Evolutionary conservation across 2,797 vertebrate species (phyloP), one percentile per base, ranked within the genome.

Genomic region (Trichosurus vulpecula): DNA sequence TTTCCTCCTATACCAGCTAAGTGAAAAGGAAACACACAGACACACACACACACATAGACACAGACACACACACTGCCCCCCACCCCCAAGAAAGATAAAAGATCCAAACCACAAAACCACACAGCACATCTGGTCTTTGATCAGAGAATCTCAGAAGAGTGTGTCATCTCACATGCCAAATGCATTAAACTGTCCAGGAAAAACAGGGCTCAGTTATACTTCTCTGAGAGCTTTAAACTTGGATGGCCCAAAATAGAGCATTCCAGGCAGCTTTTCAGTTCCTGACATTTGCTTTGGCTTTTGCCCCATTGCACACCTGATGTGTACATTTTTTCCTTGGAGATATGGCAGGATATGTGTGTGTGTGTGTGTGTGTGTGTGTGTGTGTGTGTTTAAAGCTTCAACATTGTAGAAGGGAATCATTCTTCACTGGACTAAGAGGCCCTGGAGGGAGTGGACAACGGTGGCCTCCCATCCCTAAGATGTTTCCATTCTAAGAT

Each of bases 111-210:
- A 87, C 10, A 13, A 89, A 51, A 94, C 16, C 41, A n/a, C 51
- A n/a, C 61, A 74, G 90, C 74, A 94, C 90, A 90, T 90, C 1
- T 16, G 35, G 55, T 94, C 93, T 93, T 96, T 90, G 51, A 92
- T 93, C 52, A 54, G 56, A 96, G 90, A 90, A 35, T 54, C 93
- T 95, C 53, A 4, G 1, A 90, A 54, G 47, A 56, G 56, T 47
- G 51, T 91, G 14, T 87, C 53, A 95, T 47, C 52, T 74, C 90
- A 95, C 53, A 91, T 66, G 19, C 13, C 29, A 55, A 94, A 93
- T 91, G 35, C 6, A 27, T 91, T 35, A 27, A 9, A 51, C 22
- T 66, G 61, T 31, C 66, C 41, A 11, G 58, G 66, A 94, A 90
- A 52, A n/a, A 27, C 27, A 54, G 9, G 27, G n/a, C 5, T 0